Evolutionary conservation across 2,113 vertebrate genomes (phyloP).

Genomic region (Cygnus atratus): DNA sequence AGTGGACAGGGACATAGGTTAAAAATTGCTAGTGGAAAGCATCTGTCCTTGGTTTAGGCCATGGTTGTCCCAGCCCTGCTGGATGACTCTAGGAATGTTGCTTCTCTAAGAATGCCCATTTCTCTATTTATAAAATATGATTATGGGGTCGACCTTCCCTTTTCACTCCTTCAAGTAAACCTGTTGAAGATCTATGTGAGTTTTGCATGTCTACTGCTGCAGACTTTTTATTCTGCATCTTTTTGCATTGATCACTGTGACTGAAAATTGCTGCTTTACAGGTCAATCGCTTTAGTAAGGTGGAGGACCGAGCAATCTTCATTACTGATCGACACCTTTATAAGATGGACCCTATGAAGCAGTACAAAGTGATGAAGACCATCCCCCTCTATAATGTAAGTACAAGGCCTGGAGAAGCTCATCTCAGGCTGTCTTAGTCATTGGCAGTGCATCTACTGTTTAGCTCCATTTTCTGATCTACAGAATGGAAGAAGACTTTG

Average conservation of each 20-base stretch:
- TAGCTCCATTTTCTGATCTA: not conserved
- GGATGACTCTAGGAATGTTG: not conserved
- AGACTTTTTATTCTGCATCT: fast-evolving
- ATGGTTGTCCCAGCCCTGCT: not conserved
- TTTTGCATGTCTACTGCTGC: not conserved
- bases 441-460: not conserved
- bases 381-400: constrained; percentile 96
- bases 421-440: not conserved
- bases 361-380: constrained; percentile 97
- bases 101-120: fast-evolving
- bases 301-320: constrained; percentile 91
- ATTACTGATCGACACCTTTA: constrained; percentile 97
- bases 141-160: not conserved
- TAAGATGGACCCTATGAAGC: constrained; percentile 95
- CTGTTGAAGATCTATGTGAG: not conserved
- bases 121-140: not conserved
- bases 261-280: constrained; percentile 60
- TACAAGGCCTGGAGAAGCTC: not conserved
- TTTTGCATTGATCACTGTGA: not conserved
- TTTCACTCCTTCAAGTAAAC: not conserved
- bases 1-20: not conserved
- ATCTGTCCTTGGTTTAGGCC: not conserved
- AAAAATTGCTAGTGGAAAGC: not conserved
- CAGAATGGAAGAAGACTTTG: not conserved
- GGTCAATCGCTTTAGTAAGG: constrained; percentile 96